Percentiles rank a stretch among this genome's conserved stretches.
These are phyloP conservation scores for Zophobas morio DNA, from an alignment of 1,140 invertebrate species.

Conservation along the genomic window DNA sequence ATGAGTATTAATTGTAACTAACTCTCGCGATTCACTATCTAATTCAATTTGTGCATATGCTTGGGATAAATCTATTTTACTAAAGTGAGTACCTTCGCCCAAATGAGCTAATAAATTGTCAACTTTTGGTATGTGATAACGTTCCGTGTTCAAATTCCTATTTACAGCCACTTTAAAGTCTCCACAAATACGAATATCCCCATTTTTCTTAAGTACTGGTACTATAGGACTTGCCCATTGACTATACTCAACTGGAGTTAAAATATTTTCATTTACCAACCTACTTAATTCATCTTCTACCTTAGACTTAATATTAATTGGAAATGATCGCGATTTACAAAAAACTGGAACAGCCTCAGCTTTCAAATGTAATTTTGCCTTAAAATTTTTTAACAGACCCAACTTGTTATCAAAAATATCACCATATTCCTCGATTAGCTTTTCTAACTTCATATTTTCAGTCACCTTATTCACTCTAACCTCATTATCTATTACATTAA, in stretches of 20 bases:
- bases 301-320: constrained; percentile 16
- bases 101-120: too few species aligned
- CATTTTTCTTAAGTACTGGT: constrained; percentile 60
- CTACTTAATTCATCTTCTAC: constrained; percentile 41
- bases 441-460: background rate
- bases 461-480: background rate
- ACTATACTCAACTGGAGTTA: constrained; percentile 45
- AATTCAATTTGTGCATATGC: too few species aligned
- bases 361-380: constrained; percentile 13
- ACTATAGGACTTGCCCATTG: constrained; percentile 57
- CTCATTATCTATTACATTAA: too few species aligned
- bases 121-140: constrained; percentile 21
- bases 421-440: background rate
- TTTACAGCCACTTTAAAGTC: constrained; percentile 57
- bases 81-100: too few species aligned
- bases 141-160: background rate
- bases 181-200: constrained; percentile 54
- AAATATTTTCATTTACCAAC: constrained; percentile 39
- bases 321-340: background rate
- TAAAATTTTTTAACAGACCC: too few species aligned
- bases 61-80: too few species aligned
- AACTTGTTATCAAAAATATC: background rate
- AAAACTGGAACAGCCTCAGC: background rate
- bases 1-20: too few species aligned
- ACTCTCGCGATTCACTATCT: too few species aligned